Conservation (phyloP, 2,113 vertebrate species). For the Triplophysa tibetana region DNA sequence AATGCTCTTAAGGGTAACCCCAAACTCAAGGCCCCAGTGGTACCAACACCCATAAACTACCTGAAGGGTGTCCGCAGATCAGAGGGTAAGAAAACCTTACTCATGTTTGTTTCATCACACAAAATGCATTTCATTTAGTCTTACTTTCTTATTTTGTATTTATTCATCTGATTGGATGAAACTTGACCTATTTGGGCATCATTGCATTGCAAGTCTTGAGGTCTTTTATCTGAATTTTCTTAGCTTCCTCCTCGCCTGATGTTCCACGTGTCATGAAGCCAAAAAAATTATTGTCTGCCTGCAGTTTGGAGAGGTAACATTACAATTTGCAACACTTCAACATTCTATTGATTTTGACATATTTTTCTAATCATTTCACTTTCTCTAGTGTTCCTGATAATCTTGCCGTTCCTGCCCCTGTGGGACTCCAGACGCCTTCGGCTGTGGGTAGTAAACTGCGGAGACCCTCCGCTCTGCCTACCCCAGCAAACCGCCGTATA, state of each 20-base stretch:
- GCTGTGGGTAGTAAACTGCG: conserved; percentile 62
- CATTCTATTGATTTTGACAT: not conserved
- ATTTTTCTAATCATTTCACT: not conserved
- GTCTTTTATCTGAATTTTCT: not conserved
- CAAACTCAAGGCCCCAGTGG: conserved; percentile 55
- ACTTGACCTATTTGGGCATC: not conserved
- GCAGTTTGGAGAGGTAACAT: conserved; percentile 77
- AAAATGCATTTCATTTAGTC: no score
- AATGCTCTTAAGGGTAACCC: conserved; percentile 46
- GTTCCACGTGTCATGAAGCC: conserved; percentile 60
- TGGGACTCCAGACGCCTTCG: conserved; percentile 57
- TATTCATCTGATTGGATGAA: no score
- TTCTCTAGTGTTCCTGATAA: conserved; percentile 64
- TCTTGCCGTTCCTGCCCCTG: conserved; percentile 55
- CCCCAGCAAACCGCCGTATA: conserved; percentile 68
- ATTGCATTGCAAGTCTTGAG: not conserved
- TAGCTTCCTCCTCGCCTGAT: conserved; percentile 63
- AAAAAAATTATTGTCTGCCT: conserved; percentile 64
- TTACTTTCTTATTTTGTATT: no score
- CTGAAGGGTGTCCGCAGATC: conserved; percentile 28
- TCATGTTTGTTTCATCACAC: not conserved
- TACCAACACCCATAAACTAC: conserved; percentile 52
- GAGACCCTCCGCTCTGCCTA: conserved; percentile 76
- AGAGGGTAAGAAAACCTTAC: conserved; percentile 53
- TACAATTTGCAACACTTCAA: not conserved